Conservation (phyloP, 2,797 vertebrate species). For the Xenopus petersii region DNA sequence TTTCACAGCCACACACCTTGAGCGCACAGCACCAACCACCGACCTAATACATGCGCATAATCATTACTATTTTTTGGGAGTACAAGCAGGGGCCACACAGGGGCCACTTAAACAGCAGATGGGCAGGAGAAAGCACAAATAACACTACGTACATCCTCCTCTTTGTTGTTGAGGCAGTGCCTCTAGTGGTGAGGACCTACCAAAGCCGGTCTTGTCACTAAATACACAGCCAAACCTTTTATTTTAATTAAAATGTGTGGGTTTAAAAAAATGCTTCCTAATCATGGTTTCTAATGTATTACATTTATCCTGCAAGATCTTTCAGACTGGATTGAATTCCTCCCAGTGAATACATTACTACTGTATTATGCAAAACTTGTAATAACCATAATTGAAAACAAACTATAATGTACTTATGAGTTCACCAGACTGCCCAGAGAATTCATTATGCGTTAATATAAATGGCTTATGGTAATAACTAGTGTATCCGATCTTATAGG, state of each 20-base stretch:
- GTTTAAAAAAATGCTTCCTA: slow-evolving; percentile 27
- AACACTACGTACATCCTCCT: no score
- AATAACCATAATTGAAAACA: slow-evolving; percentile 44
- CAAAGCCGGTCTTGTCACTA: background rate
- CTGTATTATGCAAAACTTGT: slow-evolving; percentile 40
- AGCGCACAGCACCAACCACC: background rate
- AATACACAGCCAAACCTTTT: slow-evolving; percentile 15
- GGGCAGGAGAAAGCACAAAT: no score
- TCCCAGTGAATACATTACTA: slow-evolving; percentile 41
- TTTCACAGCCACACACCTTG: slow-evolving; percentile 28
- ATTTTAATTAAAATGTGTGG: slow-evolving; percentile 43
- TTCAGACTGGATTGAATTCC: slow-evolving; percentile 34
- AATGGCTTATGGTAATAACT: slow-evolving; percentile 15
- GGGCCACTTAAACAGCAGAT: no score
- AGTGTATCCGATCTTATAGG: background rate
- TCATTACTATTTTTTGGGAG: no score
- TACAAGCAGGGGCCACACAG: no score
- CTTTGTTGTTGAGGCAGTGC: no score
- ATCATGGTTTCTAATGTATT: slow-evolving; percentile 32
- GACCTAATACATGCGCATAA: no score
- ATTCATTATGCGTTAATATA: slow-evolving; percentile 32
- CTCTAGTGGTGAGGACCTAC: no score
- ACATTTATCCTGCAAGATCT: slow-evolving; percentile 16
- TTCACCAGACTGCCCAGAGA: slow-evolving; percentile 28
- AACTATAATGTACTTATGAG: slow-evolving; percentile 40